These are phyloP conservation scores for Suillia variegata DNA, from an alignment of 2,888 invertebrate genomes.

Conservation along the genomic window DNA sequence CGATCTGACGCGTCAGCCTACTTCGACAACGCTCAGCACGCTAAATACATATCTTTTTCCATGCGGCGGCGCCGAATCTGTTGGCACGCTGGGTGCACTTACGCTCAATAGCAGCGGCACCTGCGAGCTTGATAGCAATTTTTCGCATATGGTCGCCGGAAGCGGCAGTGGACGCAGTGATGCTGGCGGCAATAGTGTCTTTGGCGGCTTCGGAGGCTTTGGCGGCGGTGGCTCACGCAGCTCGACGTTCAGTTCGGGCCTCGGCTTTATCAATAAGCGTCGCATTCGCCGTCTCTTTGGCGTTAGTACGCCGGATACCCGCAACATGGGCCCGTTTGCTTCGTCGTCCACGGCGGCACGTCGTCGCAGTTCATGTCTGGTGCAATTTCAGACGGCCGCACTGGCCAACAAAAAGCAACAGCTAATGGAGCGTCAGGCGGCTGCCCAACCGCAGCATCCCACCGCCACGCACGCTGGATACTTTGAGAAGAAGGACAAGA, in stretches of 20 bases:
- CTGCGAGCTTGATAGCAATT: slow-evolving; percentile 57
- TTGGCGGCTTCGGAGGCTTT: slow-evolving; percentile 13
- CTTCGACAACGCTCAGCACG: slow-evolving; percentile 56
- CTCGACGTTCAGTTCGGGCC: slow-evolving; percentile 30
- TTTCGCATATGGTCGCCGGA: slow-evolving; percentile 58
- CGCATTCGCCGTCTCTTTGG: slow-evolving; percentile 51
- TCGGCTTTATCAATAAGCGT: slow-evolving; percentile 52
- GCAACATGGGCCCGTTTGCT: slow-evolving; percentile 32
- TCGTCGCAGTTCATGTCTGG: slow-evolving; percentile 49
- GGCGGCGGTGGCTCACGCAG: too few species aligned
- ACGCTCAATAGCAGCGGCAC: slow-evolving; percentile 51
- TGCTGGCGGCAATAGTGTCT: slow-evolving; percentile 33
- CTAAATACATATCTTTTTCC: slow-evolving; percentile 60
- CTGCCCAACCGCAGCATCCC: too few species aligned
- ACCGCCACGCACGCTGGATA: slow-evolving; percentile 50
- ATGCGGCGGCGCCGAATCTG: slow-evolving; percentile 46
- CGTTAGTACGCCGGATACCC: slow-evolving; percentile 33
- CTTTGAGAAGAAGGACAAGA: slow-evolving; percentile 43
- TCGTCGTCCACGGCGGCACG: slow-evolving; percentile 36
- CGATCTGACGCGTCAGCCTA: slow-evolving; percentile 44
- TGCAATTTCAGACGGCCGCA: slow-evolving; percentile 46
- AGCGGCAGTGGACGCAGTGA: slow-evolving; percentile 31
- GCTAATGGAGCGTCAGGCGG: slow-evolving; percentile 46
- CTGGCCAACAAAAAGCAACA: slow-evolving; percentile 41
- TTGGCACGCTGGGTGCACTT: slow-evolving; percentile 47